Percentiles rank a stretch among this genome's conserved stretches.
Conservation (phyloP, 35 echinoderm and acorn worm genomes). For the Amphiura filiformis region DNA sequence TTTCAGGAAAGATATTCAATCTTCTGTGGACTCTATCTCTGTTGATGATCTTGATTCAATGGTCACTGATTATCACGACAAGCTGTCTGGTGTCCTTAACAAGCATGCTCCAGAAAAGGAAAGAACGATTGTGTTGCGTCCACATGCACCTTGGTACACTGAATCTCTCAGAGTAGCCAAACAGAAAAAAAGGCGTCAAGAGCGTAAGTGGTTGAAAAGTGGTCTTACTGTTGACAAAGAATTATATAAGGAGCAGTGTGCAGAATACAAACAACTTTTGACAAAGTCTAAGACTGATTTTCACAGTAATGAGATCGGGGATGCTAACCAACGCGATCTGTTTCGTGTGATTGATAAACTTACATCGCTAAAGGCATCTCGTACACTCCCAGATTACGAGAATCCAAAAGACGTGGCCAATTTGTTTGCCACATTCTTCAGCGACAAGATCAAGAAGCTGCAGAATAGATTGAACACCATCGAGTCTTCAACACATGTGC, state of each 20-base stretch:
- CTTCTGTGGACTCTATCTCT: background rate
- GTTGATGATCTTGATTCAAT: background rate
- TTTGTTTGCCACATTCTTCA: slow-evolving; percentile 19
- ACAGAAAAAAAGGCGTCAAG: slow-evolving; percentile 12
- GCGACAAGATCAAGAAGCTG: slow-evolving; percentile 7
- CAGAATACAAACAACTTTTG: slow-evolving; percentile 21
- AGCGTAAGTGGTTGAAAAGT: slow-evolving; percentile 16
- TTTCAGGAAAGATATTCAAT: background rate
- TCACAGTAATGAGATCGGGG: background rate
- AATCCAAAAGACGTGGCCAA: background rate
- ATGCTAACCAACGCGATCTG: slow-evolving; percentile 27
- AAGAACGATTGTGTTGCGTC: slow-evolving; percentile 19
- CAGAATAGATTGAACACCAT: background rate
- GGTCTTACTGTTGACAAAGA: slow-evolving; percentile 12
- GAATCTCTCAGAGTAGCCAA: slow-evolving; percentile 22
- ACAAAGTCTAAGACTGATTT: background rate
- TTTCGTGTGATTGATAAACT: slow-evolving; percentile 14
- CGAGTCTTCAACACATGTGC: background rate
- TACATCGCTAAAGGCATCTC: background rate
- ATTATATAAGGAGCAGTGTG: slow-evolving; percentile 42
- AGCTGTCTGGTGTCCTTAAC: slow-evolving; percentile 1
- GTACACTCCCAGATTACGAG: background rate
- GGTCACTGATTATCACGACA: background rate
- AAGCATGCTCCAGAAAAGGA: slow-evolving; percentile 18
- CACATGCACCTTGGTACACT: slow-evolving; percentile 46